Conservation (phyloP, 1,140 invertebrate genomes). For the Heliconius himera region DNA sequence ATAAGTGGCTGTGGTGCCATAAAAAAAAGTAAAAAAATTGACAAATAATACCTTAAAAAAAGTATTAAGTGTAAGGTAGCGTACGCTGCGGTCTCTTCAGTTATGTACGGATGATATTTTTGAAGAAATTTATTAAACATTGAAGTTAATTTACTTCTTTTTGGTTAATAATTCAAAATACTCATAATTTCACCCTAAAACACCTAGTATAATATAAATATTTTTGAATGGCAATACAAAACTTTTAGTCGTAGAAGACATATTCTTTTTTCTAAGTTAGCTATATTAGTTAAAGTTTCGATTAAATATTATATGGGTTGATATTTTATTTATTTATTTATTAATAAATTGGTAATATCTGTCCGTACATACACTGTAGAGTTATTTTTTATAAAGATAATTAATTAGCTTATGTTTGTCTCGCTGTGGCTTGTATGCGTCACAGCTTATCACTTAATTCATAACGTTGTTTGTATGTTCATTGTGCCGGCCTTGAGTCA, state of each 20-base stretch:
- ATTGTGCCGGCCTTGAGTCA: slow-evolving; percentile 56
- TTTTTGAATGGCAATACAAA: neutral
- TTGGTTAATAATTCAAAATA: slow-evolving; percentile 28
- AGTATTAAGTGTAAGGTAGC: slow-evolving; percentile 74
- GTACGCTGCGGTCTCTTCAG: slow-evolving; percentile 52
- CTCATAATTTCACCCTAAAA: slow-evolving; percentile 38
- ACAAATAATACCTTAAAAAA: slow-evolving; percentile 80
- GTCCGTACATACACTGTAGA: slow-evolving; percentile 49
- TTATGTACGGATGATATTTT: slow-evolving; percentile 46
- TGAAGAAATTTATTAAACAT: neutral
- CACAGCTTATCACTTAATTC: slow-evolving; percentile 68
- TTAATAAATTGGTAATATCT: neutral
- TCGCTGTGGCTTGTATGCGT: slow-evolving; percentile 62
- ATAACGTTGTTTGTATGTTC: slow-evolving; percentile 66
- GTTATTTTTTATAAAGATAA: slow-evolving; percentile 66
- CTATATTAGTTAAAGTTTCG: slow-evolving; percentile 8
- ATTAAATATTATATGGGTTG: neutral
- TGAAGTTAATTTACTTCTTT: slow-evolving; percentile 6
- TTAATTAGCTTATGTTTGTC: slow-evolving; percentile 71
- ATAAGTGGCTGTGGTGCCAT: slow-evolving; percentile 76
- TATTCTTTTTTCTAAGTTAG: slow-evolving; percentile 20
- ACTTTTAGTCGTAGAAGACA: neutral
- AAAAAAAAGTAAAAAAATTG: slow-evolving; percentile 75
- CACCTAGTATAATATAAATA: slow-evolving; percentile 31
- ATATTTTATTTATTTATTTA: no score